Base-by-base conservation (phyloP, 1,140 invertebrate species). In the Drosophila leontia region DNA sequence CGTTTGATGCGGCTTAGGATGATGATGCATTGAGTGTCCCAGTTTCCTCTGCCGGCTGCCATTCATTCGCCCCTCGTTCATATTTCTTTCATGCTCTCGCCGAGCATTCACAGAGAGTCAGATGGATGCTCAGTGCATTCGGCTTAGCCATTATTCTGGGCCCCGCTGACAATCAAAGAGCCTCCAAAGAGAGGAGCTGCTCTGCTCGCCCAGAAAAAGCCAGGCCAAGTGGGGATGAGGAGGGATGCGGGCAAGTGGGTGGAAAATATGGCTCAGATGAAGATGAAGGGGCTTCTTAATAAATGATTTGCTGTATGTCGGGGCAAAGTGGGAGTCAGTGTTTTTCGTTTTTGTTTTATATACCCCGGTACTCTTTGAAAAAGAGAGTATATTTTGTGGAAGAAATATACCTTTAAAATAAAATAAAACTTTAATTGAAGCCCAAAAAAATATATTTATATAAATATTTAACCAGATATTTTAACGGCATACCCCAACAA, bases 1-100 rank as follows among this genome's bases (percentile, higher is more conserved):
- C 70, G 68, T 74, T 74, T 74, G 70, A 74, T 74, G 70, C 70
- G 70, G 70, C 70, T 74, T 74, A 74, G 69, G 68, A 74, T 74
- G 70, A 74, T 74, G 70, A 74, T 74, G 70, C 70, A 74, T 74
- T 74, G 70, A 74, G 70, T 74, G 70, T 56, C 70, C 70, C 67
- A 72, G 70, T 72, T 74, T 72, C 67, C 69, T 57, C 35, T 48
- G 47, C 47, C 51, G 65, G 42, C 68, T 47, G 34, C 41, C 68
- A 58, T 71, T 71, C 69, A 71, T 17, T 19, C 34, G 26, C 23
- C 44, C 23, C 23, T 11, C 65, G 45, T 70, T 72, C 67, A 59
- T 71, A 59, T 50, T 60, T 72, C 69, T 72, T 72, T 72, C 55
- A 72, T 71, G 69, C 62, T 5, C 34, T 42, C 19, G 62, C 12